Evolutionary conservation across 2,888 invertebrate species (phyloP), one percentile per base, ranked within the genome.

Genomic region (Kuschelorhynchus macadamiae): DNA sequence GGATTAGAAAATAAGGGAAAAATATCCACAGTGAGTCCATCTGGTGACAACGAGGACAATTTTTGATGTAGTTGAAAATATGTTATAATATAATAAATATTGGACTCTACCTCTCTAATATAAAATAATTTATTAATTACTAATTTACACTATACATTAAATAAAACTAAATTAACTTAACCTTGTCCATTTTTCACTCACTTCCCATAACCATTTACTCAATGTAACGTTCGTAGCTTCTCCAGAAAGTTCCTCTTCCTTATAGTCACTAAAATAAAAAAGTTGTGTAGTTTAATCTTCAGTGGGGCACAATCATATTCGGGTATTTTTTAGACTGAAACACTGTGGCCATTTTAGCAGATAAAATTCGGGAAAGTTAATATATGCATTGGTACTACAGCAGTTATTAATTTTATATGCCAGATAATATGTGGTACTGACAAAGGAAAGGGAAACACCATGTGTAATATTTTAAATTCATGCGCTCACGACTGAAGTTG

Each of bases 151-250:
- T 18, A 52, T 12, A 53, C 39, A 17, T 20, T 16, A 39, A n/a
- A 11, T 52, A 21, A 12, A 25, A 20, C 12, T 49, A 60, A 8
- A 17, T 30, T 21, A 30, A n/a, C n/a, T 44, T 30, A 67, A 52
- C 46, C 83, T 84, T 14, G 93, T 93, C 95, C 94, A 95, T 78
- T 88, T 91, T 83, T 91, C 92, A 85, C 93, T 94, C 52, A 92
- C 91, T 64, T 85, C 81, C 94, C 94, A 95, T 71, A 95, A 80
- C 90, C 94, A 91, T 74, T 85, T 85, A 1, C 88, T 87, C 64
- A 85, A 83, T 44, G 81, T 79, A 68, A 85, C 85, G 81, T 91
- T 88, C 74, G 84, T 78, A 11, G 87, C 89, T 72, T 83, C 78
- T 57, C 84, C 82, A 18, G 87, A 82, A 16, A 86, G 81, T 70